Evolutionary conservation across 2,797 vertebrate species (phyloP), one percentile per base, ranked within the genome.

Genomic region (Silurus lanzhouensis): DNA sequence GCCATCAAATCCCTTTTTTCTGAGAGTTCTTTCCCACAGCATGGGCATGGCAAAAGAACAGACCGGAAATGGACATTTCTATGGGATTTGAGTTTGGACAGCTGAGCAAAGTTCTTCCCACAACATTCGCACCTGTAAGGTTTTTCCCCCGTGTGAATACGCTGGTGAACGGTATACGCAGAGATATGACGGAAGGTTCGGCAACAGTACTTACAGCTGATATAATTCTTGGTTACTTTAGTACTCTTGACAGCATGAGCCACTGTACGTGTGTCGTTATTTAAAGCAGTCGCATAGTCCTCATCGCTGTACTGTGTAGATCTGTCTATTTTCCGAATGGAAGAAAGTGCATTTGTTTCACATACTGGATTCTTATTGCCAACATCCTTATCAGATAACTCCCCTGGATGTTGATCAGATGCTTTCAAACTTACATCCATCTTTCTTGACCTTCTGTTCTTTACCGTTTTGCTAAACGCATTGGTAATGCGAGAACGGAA

Each of bases 91-190:
- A 93, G 86, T 64, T 85, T 87, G 10, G 85, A 84, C 9, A 89
- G 61, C 6, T 82, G 85, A 80, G 89, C 81, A 83, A 91, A 92
- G 14, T 81, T 82, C 67, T 90, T 91, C 25, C 88, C 80, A 27
- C 92, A 92, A 6, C 66, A 15, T 31, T 77, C 52, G 67, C 91
- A 92, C n/a, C 87, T 88, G 85, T 90, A 91, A 46, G 91, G 91
- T 84, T 87, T 90, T 25, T 87, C 85, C 38, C 90, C 91, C 14
- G 89, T 91, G 81, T 91, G 91, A 84, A 90, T 85, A 22, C 89
- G 89, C 60, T 31, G 88, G 83, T 93, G 92, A 84, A 89, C 57
- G 52, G 81, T 86, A 7, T 89, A 90, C 5, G 90, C 91, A 0
- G 91, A 86, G 48, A 63, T 79, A 25, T 79, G 60, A 25, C 60